Evolutionary conservation across 2,113 vertebrate genomes (phyloP).

Genomic region (Cryptomyrus ogoouensis): DNA sequence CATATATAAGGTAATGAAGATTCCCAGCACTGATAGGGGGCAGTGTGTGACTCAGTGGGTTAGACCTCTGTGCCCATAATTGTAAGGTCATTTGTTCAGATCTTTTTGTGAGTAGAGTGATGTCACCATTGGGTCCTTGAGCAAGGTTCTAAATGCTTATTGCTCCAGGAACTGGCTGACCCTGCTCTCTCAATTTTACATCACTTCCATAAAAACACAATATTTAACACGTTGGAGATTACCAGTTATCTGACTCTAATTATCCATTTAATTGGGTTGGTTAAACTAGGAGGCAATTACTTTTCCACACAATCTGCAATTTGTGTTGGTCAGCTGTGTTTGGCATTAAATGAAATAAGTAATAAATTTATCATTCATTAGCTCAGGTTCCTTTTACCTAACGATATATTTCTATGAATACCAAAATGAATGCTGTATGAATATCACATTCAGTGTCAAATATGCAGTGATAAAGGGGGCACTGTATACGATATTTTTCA

Average conservation of each 20-base stretch:
- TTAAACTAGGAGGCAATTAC: not conserved
- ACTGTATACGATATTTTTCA: not conserved
- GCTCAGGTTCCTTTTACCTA: not conserved
- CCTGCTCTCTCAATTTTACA: not conserved
- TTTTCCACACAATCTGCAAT: not conserved
- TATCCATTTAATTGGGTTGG: not conserved
- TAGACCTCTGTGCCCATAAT: not conserved
- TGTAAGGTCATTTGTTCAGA: not conserved
- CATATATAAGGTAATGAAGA: not conserved
- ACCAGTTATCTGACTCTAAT: not conserved
- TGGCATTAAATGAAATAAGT: not conserved
- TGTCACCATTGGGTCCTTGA: not conserved
- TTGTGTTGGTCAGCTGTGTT: not conserved
- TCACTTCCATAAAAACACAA: not conserved
- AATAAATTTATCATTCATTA: not conserved
- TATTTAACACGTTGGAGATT: not conserved
- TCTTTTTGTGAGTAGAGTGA: not conserved
- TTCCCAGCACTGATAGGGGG: not conserved
- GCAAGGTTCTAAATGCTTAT: not conserved
- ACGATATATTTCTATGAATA: not conserved
- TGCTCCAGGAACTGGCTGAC: not conserved
- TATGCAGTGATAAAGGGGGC: not conserved
- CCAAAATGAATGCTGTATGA: not conserved
- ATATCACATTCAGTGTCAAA: not conserved
- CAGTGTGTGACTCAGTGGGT: not conserved